These are phyloP conservation scores for Rotaria macrura DNA, from an alignment of 2,888 invertebrate genomes.

Conservation along the genomic window DNA sequence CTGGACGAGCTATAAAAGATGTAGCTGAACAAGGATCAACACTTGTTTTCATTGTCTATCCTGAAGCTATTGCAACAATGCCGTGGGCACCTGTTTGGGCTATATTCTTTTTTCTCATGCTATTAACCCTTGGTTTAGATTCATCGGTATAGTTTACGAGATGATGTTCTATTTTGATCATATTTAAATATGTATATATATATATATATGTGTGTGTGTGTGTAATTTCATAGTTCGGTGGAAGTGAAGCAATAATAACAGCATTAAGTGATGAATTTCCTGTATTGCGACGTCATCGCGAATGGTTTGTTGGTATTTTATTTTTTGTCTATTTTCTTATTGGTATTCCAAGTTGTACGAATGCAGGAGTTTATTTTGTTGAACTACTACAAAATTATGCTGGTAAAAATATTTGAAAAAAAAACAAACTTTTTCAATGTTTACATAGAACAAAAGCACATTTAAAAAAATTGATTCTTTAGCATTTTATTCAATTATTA, in stretches of 20 bases:
- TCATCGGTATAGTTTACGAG: slow-evolving; percentile 67
- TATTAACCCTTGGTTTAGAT: slow-evolving; percentile 87
- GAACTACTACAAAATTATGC: slow-evolving; percentile 30
- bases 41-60: slow-evolving; percentile 88
- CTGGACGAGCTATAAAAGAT: slow-evolving; percentile 41
- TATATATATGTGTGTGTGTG: too few species aligned
- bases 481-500: slow-evolving; percentile 68
- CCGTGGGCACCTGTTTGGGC: slow-evolving; percentile 95
- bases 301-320: slow-evolving; percentile 78
- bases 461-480: not conserved
- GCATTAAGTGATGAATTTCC: slow-evolving; percentile 93
- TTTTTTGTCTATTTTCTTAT: slow-evolving; percentile 77
- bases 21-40: slow-evolving; percentile 62
- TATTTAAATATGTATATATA: too few species aligned
- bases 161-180: not conserved
- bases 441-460: not conserved
- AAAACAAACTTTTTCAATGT: not conserved
- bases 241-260: slow-evolving; percentile 95
- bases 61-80: slow-evolving; percentile 96
- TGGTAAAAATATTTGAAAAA: not conserved
- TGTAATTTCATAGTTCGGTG: slow-evolving; percentile 67
- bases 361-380: slow-evolving; percentile 50
- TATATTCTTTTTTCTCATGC: slow-evolving; percentile 94
- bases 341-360: slow-evolving; percentile 82
- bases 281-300: slow-evolving; percentile 73